These are phyloP conservation scores for Calypte anna DNA, from an alignment of 2,113 vertebrate genomes.

Conservation along the genomic window DNA sequence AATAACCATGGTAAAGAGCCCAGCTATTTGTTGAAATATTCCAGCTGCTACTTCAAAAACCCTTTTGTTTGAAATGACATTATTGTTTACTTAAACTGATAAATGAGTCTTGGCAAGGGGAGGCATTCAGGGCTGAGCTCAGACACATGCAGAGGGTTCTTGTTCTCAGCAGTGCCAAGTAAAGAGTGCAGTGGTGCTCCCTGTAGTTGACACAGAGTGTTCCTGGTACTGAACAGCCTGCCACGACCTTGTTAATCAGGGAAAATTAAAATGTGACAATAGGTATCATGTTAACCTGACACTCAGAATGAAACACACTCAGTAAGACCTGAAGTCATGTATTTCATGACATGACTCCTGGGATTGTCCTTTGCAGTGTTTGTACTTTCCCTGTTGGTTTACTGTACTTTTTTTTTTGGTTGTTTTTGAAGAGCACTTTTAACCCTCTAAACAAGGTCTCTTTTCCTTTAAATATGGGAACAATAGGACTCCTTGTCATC, in stretches of 20 bases:
- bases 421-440: background rate
- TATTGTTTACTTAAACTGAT: conserved; percentile 48
- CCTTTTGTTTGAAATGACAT: conserved; percentile 55
- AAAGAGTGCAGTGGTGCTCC: background rate
- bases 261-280: background rate
- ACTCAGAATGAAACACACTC: background rate
- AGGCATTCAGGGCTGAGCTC: background rate
- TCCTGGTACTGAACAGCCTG: background rate
- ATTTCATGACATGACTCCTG: background rate
- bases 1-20: background rate
- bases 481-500: background rate
- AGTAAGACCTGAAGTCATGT: background rate
- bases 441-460: background rate
- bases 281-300: background rate
- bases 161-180: conserved; percentile 19
- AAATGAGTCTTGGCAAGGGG: conserved; percentile 29
- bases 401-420: background rate
- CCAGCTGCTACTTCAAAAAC: conserved; percentile 23
- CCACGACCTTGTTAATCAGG: background rate
- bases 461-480: background rate
- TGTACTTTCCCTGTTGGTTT: background rate
- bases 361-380: background rate
- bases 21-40: conserved; percentile 28
- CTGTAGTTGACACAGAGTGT: background rate
- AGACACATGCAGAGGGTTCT: background rate